A percentile compares a stretch with the other conserved stretches of the same genome.
Conservation (phyloP, 2,888 invertebrate genomes). For the Maniola hyperantus region DNA sequence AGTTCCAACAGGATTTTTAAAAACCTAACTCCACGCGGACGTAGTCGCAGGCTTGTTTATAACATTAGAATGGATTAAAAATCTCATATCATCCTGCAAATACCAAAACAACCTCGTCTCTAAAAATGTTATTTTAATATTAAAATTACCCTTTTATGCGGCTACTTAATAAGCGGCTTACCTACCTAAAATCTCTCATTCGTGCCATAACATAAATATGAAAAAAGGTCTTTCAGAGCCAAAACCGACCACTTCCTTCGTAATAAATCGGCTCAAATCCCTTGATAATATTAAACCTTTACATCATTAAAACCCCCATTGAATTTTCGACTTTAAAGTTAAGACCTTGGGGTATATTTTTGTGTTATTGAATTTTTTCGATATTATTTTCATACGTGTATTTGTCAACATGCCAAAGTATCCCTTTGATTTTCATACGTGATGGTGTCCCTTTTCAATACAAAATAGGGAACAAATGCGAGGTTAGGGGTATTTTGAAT, state of each 20-base stretch:
- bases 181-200: constrained; percentile 45
- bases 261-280: constrained; percentile 73
- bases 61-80: neutral
- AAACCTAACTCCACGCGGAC: no score
- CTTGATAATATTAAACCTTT: constrained; percentile 67
- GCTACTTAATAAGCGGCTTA: constrained; percentile 51
- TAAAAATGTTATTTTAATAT: constrained; percentile 23
- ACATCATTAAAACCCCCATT: constrained; percentile 41
- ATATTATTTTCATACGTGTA: constrained; percentile 67
- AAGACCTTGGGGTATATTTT: constrained; percentile 34
- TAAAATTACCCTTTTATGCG: constrained; percentile 37
- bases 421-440: constrained; percentile 73
- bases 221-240: constrained; percentile 39
- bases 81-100: neutral
- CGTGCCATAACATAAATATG: constrained; percentile 45
- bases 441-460: constrained; percentile 64
- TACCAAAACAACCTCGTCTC: constrained; percentile 4
- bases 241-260: constrained; percentile 60
- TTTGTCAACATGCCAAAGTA: constrained; percentile 79
- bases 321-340: constrained; percentile 39
- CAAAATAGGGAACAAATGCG: constrained; percentile 53
- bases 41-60: no score
- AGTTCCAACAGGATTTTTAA: no score
- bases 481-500: constrained; percentile 46
- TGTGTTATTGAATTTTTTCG: constrained; percentile 33